phyloP scores from a whole-genome alignment of 2,113 vertebrate species.

The Phycodurus eques region DNA sequence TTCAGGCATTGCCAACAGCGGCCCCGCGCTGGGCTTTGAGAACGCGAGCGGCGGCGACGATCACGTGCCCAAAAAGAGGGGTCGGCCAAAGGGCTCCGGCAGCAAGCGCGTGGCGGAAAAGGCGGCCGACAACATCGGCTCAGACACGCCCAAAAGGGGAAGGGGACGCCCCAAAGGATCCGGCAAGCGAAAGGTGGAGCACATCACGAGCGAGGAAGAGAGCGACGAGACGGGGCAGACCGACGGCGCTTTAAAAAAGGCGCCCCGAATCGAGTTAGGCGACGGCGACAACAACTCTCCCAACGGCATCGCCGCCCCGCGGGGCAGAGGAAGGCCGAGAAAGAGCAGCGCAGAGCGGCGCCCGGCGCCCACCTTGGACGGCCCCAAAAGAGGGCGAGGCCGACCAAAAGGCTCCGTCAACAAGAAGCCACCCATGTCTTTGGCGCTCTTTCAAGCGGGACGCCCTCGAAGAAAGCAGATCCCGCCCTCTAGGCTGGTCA shows the following conservation, averaged over 20 bases:
- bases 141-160: conserved; percentile 15
- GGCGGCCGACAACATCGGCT: not conserved
- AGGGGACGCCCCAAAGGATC: conserved; percentile 52
- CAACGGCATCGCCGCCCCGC: not conserved
- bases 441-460: conserved; percentile 6
- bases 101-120: not conserved
- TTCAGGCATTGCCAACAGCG: conserved; percentile 38
- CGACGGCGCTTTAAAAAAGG: conserved; percentile 42
- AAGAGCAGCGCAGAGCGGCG: conserved; percentile 16
- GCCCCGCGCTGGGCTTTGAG: not conserved
- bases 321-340: conserved; percentile 51
- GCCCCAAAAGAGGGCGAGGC: conserved; percentile 46
- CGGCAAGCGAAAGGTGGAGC: conserved; percentile 32
- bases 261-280: conserved; percentile 5
- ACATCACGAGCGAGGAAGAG: conserved; percentile 20
- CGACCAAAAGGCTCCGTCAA: conserved; percentile 60
- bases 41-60: not conserved
- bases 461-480: conserved; percentile 17
- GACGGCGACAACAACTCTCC: conserved; percentile 9
- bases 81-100: conserved; percentile 2
- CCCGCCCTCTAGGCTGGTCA: not conserved
- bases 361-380: not conserved
- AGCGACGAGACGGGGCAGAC: conserved; percentile 48
- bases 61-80: conserved; percentile 4
- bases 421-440: conserved; percentile 34